Percentiles rank a stretch among this genome's conserved stretches.
Conservation (phyloP, 1,140 invertebrate genomes). For the Coelopa frigida region DNA sequence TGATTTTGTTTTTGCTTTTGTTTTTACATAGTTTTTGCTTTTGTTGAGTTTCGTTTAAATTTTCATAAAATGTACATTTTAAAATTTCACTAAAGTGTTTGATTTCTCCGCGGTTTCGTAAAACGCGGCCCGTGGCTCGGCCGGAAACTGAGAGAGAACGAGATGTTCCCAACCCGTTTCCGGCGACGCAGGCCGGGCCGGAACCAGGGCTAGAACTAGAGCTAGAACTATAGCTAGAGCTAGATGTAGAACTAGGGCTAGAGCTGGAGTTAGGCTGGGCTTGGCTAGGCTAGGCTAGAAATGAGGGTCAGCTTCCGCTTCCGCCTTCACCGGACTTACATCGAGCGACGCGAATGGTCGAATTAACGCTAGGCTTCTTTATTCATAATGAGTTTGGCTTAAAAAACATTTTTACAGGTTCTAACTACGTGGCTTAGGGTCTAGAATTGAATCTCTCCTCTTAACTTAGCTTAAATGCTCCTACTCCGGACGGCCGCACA, state of each 20-base stretch:
- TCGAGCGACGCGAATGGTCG: slow-evolving; percentile 11
- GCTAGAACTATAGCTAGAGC: no score
- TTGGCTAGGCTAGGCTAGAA: no score
- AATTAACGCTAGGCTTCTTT: slow-evolving; percentile 8
- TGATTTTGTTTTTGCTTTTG: slow-evolving; percentile 17
- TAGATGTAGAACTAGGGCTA: no score
- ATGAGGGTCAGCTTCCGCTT: no score
- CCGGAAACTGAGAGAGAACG: slow-evolving; percentile 19
- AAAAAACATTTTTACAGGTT: slow-evolving; percentile 22
- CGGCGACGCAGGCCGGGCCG: no score
- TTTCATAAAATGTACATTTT: neutral
- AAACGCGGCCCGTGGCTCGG: no score
- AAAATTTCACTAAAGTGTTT: slow-evolving; percentile 4
- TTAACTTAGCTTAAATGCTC: slow-evolving; percentile 13
- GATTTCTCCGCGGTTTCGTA: no score
- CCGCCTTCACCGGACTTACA: no score
- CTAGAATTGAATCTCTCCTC: slow-evolving; percentile 27
- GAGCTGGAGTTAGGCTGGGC: no score
- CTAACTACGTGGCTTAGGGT: slow-evolving; percentile 18
- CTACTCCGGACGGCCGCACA: neutral
- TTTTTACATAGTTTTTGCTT: slow-evolving; percentile 19
- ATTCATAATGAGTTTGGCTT: slow-evolving; percentile 39
- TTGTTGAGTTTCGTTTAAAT: slow-evolving; percentile 17
- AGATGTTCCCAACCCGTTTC: no score
- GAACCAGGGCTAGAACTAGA: no score